Conservation (phyloP, 2,888 invertebrate species). For the Drosophila putrida region DNA sequence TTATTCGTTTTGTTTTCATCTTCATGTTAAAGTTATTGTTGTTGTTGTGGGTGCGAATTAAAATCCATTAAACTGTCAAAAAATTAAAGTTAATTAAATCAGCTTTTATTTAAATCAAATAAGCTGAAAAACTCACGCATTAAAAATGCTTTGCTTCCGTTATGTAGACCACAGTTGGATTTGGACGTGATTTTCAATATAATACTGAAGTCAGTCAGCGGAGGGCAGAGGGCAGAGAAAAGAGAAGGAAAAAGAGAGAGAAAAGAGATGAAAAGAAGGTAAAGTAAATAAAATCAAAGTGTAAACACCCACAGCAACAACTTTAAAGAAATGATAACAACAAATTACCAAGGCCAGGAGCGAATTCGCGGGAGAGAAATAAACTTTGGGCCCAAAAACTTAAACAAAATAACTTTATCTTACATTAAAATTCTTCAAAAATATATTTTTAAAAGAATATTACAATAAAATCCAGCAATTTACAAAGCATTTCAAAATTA, state of each 20-base stretch:
- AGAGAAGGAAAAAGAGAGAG: not conserved
- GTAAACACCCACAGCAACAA: slow-evolving; percentile 35
- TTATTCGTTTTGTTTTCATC: not conserved
- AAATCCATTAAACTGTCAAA: slow-evolving; percentile 37
- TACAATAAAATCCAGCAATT: too few species aligned
- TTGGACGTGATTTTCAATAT: slow-evolving; percentile 36
- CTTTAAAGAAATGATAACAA: slow-evolving; percentile 37
- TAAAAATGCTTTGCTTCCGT: slow-evolving; percentile 39
- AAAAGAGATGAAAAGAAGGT: slow-evolving; percentile 54
- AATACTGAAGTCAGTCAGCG: not conserved
- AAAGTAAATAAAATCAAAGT: slow-evolving; percentile 52
- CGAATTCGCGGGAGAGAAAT: slow-evolving; percentile 5
- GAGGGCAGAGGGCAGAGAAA: not conserved
- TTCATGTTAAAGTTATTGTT: not conserved
- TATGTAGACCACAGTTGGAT: slow-evolving; percentile 34
- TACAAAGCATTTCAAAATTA: too few species aligned
- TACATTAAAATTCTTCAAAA: not conserved
- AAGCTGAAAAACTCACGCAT: slow-evolving; percentile 33
- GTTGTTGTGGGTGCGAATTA: slow-evolving; percentile 32
- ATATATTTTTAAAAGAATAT: not conserved
- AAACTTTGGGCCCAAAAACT: slow-evolving; percentile 1
- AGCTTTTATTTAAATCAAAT: not conserved
- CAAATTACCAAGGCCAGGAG: slow-evolving; percentile 3
- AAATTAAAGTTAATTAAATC: slow-evolving; percentile 51
- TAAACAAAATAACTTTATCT: not conserved